A percentile compares a stretch with the other conserved stretches of the same genome.
These are phyloP conservation scores for Cyanocitta stelleri DNA, from an alignment of 2,113 vertebrate genomes.

Conservation along the genomic window DNA sequence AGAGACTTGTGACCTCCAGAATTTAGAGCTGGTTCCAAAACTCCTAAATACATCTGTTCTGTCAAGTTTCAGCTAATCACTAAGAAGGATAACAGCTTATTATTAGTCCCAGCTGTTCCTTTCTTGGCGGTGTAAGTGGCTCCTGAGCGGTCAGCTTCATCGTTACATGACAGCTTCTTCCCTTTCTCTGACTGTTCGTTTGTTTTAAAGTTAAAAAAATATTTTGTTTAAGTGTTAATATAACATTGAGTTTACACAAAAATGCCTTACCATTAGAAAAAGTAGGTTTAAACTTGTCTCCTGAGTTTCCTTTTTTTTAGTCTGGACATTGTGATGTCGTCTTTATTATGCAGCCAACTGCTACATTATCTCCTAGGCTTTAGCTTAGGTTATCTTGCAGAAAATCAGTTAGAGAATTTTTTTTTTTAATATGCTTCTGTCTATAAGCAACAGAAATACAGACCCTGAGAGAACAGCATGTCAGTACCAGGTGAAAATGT, in stretches of 20 bases:
- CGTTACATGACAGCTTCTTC: background rate
- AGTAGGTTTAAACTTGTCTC: background rate
- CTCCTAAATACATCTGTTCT: background rate
- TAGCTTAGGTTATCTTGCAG: background rate
- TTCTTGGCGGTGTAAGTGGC: background rate
- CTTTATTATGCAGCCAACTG: background rate
- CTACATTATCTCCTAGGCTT: background rate
- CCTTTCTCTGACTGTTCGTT: background rate
- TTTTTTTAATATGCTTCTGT: background rate
- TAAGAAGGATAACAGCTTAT: background rate
- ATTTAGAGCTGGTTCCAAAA: background rate
- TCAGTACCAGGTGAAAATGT: background rate
- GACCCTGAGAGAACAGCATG: background rate
- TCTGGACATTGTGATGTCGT: background rate
- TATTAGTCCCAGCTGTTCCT: background rate
- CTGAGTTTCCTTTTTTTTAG: background rate
- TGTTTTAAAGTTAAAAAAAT: background rate
- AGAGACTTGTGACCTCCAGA: background rate
- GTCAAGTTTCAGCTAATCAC: background rate
- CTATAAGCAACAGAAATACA: background rate
- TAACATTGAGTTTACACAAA: background rate
- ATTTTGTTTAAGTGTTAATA: background rate
- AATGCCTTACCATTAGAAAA: background rate
- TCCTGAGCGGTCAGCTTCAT: background rate
- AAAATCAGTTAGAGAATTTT: background rate